Evolutionary conservation across 1,140 invertebrate genomes (phyloP), one percentile per base, ranked within the genome.

Genomic region (Apis cerana): DNA sequence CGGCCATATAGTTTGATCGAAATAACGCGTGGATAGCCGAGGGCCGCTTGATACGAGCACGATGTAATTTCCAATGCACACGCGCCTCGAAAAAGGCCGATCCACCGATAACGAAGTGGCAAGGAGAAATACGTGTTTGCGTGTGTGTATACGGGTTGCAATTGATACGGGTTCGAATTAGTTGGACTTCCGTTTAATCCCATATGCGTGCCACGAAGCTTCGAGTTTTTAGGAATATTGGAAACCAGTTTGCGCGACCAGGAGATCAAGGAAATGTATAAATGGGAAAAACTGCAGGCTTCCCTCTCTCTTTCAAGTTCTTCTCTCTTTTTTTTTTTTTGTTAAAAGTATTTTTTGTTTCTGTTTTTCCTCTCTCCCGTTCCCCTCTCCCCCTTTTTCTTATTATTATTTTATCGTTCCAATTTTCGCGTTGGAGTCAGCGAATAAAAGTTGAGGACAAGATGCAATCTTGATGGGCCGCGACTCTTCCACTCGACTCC

Each of bases 261-360:
- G 27, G 43, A 17, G 61, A 59, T 23, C 43, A 58, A 50, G 58
- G 15, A 43, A n/a, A 62, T 9, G 21, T 48, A 64, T 23, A 64
- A 72, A 43, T 72, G 78, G 21, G 56, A 58, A 62, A 80, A 56
- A 56, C 54, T 54, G 43, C n/a, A 23, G 56, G 64, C 50, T 74
- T 23, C 27, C 19, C 33, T 13, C n/a, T 43, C 33, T 43, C 33
- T 43, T 43, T 43, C 33, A n/a, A n/a, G n/a, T 43, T 43, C 5
- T 27, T 43, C 23, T 23, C 8, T n/a, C 48, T 27, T 15, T 17
- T 74, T 74, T 54, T 58, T 58, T 43, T 75, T 67, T 17, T 43
- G 33, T 43, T 43, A 43, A 43, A 43, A 43, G 4, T 43, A 5
- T 43, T 13, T 17, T 43, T 43, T 43, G 0, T 43, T 7, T 43